Percentiles rank a stretch among this genome's conserved stretches.
phyloP scores from a whole-genome alignment of 2,888 invertebrate species.

The Athalia circularis region DNA sequence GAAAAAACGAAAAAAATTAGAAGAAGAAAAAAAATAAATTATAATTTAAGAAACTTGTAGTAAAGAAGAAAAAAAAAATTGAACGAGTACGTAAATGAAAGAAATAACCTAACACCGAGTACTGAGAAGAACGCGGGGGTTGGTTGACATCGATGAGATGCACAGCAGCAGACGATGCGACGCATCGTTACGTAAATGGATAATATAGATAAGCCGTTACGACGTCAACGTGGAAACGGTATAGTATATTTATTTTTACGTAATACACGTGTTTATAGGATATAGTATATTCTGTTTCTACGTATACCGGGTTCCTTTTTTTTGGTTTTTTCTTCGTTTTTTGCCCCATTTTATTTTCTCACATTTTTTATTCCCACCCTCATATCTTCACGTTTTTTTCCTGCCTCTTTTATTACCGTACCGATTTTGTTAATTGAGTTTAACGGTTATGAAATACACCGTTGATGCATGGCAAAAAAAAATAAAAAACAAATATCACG shows the following conservation, averaged over 20 bases:
- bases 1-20: slow-evolving; percentile 40
- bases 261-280: neutral
- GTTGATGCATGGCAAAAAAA: neutral
- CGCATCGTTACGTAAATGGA: slow-evolving; percentile 46
- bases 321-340: too few species aligned
- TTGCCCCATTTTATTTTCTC: neutral
- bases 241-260: neutral
- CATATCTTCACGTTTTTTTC: neutral
- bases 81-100: too few species aligned
- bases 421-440: slow-evolving; percentile 31
- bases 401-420: neutral
- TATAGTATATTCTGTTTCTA: neutral
- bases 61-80: slow-evolving; percentile 53
- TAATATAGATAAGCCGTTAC: slow-evolving; percentile 38
- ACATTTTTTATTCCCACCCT: neutral
- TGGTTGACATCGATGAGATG: too few species aligned
- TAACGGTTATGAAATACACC: slow-evolving; percentile 19
- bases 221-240: neutral
- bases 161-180: neutral
- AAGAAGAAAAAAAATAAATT: slow-evolving; percentile 13
- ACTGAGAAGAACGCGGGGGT: too few species aligned
- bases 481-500: too few species aligned
- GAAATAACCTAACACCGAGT: too few species aligned
- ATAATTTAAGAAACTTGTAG: slow-evolving; percentile 34
- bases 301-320: neutral